Base-by-base conservation (phyloP, 1,140 invertebrate genomes). In the Stegodyphus mimosarum region DNA sequence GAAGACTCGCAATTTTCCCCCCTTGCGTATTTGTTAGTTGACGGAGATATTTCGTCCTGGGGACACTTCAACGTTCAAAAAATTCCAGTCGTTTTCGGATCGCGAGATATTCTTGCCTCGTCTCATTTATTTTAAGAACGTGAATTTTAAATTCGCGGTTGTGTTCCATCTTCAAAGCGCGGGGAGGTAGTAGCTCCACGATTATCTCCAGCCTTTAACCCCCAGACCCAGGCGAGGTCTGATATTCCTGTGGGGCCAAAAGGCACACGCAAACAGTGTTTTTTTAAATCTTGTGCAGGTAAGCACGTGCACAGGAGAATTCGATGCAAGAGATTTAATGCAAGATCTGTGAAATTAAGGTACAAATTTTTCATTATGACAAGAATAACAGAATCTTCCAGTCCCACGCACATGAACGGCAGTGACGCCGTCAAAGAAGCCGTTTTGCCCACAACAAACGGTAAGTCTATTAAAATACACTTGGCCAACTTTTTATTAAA, bases 31-130 rank as follows among this genome's bases (percentile, higher is more conserved):
- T 64, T 50, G 67, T 53, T 80, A 75, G 72, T 76, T 76, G 81
- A 76, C 66, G 81, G 50, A 75, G 64, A 84, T 84, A 84, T 84
- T 84, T 84, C 81, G 71, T 63, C 50, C 33, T 18, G 33, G 63
- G 63, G 55, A 74, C 80, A 83, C 80, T 74, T 83, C 60, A 71
- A 60, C 13, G 66, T 73, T 81, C 70, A 73, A 84, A 84, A 84
- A 84, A 84, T 60, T 60, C 33, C 33, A 33, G 33, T 33, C 33
- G 33, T 33, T 33, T 33, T 33, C 33, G 33, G 33, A 33, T 33
- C 33, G 33, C 33, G 33, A 33, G 33, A 33, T 33, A 33, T 33
- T 33, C 33, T 33, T 33, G 33, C 33, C 33, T 33, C 33, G 33
- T 33, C 33, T 33, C 33, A 33, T 33, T 33, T 33, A 33, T 33